Evolutionary conservation across 2,888 invertebrate species (phyloP).

Genomic region (Scaptomyza cyrtandrae): DNA sequence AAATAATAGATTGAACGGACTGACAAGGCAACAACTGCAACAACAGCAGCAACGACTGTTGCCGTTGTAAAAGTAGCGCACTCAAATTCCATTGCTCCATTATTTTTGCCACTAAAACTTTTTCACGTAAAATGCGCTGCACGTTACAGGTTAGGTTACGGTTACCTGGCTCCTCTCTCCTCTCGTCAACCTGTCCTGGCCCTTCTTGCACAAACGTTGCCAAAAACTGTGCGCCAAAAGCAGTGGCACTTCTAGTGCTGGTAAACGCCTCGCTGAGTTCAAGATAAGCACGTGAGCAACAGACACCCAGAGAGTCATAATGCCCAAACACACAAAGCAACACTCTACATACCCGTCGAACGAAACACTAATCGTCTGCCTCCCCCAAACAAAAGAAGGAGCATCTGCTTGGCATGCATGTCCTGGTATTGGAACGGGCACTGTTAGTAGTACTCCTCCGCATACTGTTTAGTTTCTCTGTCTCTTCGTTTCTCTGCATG

Average conservation of each 20-base stretch:
- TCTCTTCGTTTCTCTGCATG: constrained; percentile 31
- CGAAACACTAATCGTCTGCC: constrained; percentile 55
- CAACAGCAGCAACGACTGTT: constrained; percentile 25
- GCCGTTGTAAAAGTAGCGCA: constrained; percentile 43
- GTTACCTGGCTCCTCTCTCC: neutral
- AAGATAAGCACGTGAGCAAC: constrained; percentile 77
- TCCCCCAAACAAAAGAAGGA: constrained; percentile 25
- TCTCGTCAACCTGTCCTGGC: neutral
- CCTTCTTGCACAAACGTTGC: neutral
- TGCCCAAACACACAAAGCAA: neutral
- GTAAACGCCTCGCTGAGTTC: constrained; percentile 58
- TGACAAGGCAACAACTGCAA: constrained; percentile 20
- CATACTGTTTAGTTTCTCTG: constrained; percentile 40
- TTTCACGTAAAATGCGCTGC: constrained; percentile 73
- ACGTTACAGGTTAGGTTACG: constrained; percentile 56
- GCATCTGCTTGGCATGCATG: constrained; percentile 65
- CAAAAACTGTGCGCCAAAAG: constrained; percentile 26
- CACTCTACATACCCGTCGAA: neutral
- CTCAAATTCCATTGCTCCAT: constrained; percentile 70
- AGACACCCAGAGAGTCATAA: constrained; percentile 14
- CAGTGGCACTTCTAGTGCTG: constrained; percentile 51
- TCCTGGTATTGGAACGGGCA: constrained; percentile 15
- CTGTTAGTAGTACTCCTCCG: constrained; percentile 6
- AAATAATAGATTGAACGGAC: constrained; percentile 34
- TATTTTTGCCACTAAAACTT: constrained; percentile 77